A percentile compares a stretch with the other conserved stretches of the same genome.
These are phyloP conservation scores for Cariama cristata DNA, from an alignment of 2,113 vertebrate species.

Conservation along the genomic window DNA sequence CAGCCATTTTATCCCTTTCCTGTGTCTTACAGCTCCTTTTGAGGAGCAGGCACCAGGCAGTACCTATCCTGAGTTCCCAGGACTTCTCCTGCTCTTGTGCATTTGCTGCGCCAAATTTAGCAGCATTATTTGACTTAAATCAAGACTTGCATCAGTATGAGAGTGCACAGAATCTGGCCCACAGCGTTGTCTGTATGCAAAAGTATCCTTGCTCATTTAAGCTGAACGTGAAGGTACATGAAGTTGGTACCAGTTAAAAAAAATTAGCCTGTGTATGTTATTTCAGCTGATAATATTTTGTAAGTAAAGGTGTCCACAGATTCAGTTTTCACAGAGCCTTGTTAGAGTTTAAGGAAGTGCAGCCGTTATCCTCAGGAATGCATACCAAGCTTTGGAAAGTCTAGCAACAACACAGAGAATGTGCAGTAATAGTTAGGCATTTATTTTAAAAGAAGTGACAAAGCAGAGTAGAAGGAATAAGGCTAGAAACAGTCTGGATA, in stretches of 20 bases:
- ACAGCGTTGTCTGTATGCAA: not conserved
- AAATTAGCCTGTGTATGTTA: accelerated
- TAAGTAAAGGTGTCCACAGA: not conserved
- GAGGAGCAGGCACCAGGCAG: slow-evolving; percentile 8
- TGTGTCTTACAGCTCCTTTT: slow-evolving; percentile 44
- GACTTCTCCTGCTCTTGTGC: slow-evolving; percentile 8
- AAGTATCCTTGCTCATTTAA: not conserved
- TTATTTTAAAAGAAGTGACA: not conserved
- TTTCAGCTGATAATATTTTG: not conserved
- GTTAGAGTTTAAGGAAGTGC: not conserved
- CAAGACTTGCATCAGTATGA: not conserved
- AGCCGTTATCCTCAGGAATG: not conserved
- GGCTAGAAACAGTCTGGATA: not conserved
- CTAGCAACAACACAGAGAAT: not conserved
- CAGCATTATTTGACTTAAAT: not conserved
- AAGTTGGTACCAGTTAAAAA: not conserved
- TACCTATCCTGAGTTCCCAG: slow-evolving; percentile 22
- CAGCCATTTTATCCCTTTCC: slow-evolving; percentile 62
- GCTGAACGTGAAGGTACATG: not conserved
- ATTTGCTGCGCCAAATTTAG: not conserved
- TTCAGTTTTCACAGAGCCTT: not conserved
- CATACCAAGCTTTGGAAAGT: not conserved
- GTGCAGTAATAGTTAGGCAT: not conserved
- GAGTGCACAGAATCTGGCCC: not conserved
- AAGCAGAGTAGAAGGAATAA: not conserved